Evolutionary conservation across 2,888 invertebrate species (phyloP), one percentile per base, ranked within the genome.

Genomic region (Pocota personata): DNA sequence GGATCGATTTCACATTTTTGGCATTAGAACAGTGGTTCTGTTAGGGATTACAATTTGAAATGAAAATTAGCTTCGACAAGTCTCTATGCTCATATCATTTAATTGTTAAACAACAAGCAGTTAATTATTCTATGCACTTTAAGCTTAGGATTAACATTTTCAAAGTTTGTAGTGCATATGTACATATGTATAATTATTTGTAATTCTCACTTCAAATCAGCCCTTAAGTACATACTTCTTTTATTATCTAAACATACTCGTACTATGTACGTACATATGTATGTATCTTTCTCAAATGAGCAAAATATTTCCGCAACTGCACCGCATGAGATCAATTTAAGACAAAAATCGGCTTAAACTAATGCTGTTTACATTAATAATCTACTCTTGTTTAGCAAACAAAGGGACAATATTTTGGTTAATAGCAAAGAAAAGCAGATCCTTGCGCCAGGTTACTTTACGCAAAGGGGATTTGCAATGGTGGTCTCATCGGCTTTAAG

Each of bases 281-380:
- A 21, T 4, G n/a, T 30, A 32, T 12, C 19, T 32, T 35, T 35
- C 12, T 3, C 7, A 82, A 82, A 69, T 75, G 46, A 62, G 46
- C 75, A 75, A 67, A 71, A 73, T 19, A 57, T 21, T 48, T 57
- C 19, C 7, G 0, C 43, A 30, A 58, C 8, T 64, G 4, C 37
- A 14, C 43, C 64, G 32, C 55, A 55, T 46, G 27, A 62, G 60
- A 67, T 75, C 67, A 72, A 78, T 73, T 83, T 67, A 67, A 60
- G 62, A 35, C 24, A 55, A 40, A 67, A 83, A 83, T 83, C 78
- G 60, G 83, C 73, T 78, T 73, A 67, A 2, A 7, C 30, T 83
- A 78, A 78, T 78, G 62, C 83, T 88, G 87, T 88, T 88, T 84
- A 50, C 69, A 80, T 80, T 75, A 50, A 48, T 80, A 84, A 84